phyloP scores from a whole-genome alignment of 1,140 invertebrate genomes.

The Daktulosphaira vitifoliae region DNA sequence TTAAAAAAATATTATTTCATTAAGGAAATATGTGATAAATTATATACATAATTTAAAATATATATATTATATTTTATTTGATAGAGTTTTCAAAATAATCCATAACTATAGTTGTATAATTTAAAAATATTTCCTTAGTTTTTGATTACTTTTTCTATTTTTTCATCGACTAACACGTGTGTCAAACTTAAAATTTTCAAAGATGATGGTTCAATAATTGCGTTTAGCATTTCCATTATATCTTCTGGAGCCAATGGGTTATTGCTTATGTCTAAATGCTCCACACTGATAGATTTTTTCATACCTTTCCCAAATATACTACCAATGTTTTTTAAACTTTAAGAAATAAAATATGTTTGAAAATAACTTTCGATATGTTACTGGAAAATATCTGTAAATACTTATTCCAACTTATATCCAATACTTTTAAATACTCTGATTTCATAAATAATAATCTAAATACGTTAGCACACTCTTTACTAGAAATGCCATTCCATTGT shows the following conservation, averaged over 20 bases:
- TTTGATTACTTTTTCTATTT: background rate
- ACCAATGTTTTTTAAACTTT: slow-evolving; percentile 7
- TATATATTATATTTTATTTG: too few species aligned
- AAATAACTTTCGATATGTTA: background rate
- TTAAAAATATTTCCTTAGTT: too few species aligned
- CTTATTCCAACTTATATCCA: slow-evolving; percentile 22
- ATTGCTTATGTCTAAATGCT: slow-evolving; percentile 1
- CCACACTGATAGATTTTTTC: background rate
- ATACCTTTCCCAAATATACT: slow-evolving; percentile 9
- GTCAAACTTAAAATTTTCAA: background rate
- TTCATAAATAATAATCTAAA: slow-evolving; percentile 1
- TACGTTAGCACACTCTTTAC: background rate
- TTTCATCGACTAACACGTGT: slow-evolving; percentile 2
- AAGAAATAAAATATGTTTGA: background rate
- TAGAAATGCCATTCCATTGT: slow-evolving; percentile 8
- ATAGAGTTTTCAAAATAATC: too few species aligned
- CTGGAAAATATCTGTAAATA: background rate
- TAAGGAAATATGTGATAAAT: too few species aligned
- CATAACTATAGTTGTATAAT: too few species aligned
- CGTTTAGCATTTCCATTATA: background rate
- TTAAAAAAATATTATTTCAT: too few species aligned
- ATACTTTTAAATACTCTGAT: background rate
- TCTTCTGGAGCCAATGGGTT: slow-evolving; percentile 2
- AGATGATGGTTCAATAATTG: background rate
- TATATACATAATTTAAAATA: too few species aligned